Evolutionary conservation across 2,797 vertebrate species (phyloP), one percentile per base, ranked within the genome.

Genomic region (Sciurus carolinensis): DNA sequence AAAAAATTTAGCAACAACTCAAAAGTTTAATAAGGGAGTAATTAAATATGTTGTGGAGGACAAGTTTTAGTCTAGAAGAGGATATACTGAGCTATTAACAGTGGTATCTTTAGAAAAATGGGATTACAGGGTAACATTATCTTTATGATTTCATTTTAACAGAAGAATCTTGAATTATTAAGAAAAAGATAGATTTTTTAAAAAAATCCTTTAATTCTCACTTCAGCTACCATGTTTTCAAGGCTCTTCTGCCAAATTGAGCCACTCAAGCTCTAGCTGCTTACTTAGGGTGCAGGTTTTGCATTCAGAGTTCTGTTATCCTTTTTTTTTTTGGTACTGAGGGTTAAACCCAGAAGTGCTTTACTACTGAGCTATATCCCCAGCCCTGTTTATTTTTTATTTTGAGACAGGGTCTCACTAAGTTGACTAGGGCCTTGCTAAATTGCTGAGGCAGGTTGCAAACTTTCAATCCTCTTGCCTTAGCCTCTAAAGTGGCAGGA

Each of bases 221-320:
- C 87, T 96, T 96, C n/a, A 92, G 7, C 28, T 87, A 9, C 72
- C 62, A 62, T 67, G 47, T 87, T 91, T 95, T 42, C 39, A n/a
- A 81, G 76, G 57, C 9, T 42, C 0, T 95, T 87, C 57, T 85
- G 47, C 28, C 33, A 94, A 62, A 82, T 92, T 47, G 59, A 95
- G 73, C 50, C 44, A 57, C 57, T 47, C 30, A 57, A 15, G 4
- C 57, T 90, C 12, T n/a, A 36, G 24, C 77, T 95, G 97, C 44
- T 67, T 59, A 44, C 28, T 93, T 95, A 89, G 69, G 92, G 59
- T 28, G n/a, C 24, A 96, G 36, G 75, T 94, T 96, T 89, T 64
- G 14, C 33, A 66, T 83, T 94, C 20, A 75, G 54, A 22, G 54
- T 57, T 57, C 18, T 57, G 17, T 57, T 50, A 50, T 50, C 13